These are phyloP conservation scores for Agelaius phoeniceus DNA, from an alignment of 2,113 vertebrate species.

Conservation along the genomic window DNA sequence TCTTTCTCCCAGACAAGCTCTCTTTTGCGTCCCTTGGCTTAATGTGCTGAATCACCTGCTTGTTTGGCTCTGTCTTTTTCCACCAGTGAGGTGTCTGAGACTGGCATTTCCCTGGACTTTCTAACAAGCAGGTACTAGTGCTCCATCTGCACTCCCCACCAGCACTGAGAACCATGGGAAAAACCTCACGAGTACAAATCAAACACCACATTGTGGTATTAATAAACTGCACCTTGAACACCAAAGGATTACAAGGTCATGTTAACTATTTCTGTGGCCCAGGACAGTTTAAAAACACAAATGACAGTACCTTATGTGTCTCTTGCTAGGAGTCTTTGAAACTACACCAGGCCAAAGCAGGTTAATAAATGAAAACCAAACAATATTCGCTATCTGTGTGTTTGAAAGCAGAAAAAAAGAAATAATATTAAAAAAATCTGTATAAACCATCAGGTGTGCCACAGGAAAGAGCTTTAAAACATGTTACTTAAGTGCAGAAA, in stretches of 20 bases:
- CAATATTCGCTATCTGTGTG: neutral
- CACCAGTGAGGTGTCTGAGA: constrained; percentile 60
- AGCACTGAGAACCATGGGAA: rapidly evolving
- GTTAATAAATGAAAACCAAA: neutral
- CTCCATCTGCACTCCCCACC: neutral
- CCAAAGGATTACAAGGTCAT: neutral
- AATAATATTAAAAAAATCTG: neutral
- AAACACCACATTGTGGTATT: neutral
- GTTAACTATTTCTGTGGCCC: neutral
- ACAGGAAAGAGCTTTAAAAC: neutral
- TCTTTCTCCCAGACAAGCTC: constrained; percentile 15
- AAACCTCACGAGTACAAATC: neutral
- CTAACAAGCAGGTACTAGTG: neutral
- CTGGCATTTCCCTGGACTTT: neutral
- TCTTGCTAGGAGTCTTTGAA: neutral
- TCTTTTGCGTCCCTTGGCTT: constrained; percentile 23
- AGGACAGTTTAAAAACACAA: neutral
- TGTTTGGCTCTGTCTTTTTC: constrained; percentile 41
- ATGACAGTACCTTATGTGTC: neutral
- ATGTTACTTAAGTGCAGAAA: neutral
- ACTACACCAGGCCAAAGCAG: neutral
- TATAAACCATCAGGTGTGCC: neutral
- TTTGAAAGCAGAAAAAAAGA: neutral
- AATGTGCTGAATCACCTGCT: constrained; percentile 54
- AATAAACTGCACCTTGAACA: neutral